A percentile compares a stretch with the other conserved stretches of the same genome.
These are phyloP conservation scores for Coryphaenoides rupestris DNA, from an alignment of 2,113 vertebrate species.

Conservation along the genomic window DNA sequence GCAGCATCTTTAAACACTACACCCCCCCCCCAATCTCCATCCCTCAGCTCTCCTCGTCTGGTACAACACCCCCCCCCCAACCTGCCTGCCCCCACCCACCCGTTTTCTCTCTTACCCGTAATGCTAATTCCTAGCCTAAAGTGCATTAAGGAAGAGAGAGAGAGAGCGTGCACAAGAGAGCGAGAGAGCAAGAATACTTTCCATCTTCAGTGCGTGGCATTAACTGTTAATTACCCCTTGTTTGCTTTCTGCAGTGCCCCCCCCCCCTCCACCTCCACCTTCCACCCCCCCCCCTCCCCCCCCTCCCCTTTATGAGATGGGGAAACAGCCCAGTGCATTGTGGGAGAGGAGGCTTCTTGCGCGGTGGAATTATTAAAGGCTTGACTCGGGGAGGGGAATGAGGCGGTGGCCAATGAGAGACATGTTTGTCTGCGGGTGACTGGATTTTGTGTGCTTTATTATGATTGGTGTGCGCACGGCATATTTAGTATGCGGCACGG, in stretches of 20 bases:
- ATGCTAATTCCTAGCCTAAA: constrained; percentile 35
- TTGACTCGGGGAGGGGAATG: neutral
- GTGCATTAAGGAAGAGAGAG: constrained; percentile 10
- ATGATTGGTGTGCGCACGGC: no score
- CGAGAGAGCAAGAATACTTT: constrained; percentile 8
- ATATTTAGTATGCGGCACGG: no score
- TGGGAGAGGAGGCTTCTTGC: neutral
- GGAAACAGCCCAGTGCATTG: constrained; percentile 13
- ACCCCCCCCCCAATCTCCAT: neutral
- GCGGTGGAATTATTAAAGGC: neutral
- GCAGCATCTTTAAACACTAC: constrained; percentile 44
- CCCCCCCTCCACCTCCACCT: neutral
- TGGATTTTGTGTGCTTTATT: no score
- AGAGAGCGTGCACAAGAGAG: constrained; percentile 7
- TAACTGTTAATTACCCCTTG: constrained; percentile 45
- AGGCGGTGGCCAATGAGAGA: no score
- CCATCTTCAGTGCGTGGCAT: constrained; percentile 19
- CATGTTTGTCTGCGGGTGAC: no score
- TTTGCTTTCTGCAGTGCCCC: constrained; percentile 8
- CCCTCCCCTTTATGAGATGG: constrained; percentile 13
- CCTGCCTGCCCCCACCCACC: neutral
- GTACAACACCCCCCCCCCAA: neutral
- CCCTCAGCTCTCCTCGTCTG: neutral
- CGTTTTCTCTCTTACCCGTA: constrained; percentile 12
- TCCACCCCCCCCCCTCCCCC: neutral